phyloP scores from a whole-genome alignment of 2,888 invertebrate species.

The Nomada fabriciana region DNA sequence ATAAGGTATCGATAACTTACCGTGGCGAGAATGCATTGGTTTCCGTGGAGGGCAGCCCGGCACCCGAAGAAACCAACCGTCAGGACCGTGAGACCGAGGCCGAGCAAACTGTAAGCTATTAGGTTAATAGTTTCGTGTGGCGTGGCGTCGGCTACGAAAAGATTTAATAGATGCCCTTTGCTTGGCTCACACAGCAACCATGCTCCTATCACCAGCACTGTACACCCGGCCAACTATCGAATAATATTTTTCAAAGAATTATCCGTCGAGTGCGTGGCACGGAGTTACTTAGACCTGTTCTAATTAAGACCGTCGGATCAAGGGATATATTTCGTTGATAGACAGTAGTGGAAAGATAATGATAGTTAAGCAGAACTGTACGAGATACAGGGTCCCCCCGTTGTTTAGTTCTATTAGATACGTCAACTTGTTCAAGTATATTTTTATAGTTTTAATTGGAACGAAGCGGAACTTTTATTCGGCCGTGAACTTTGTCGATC shows the following conservation, averaged over 20 bases:
- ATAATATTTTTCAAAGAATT: conserved; percentile 27
- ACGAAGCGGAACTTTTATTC: not conserved
- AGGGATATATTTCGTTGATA: too few relatives aligned
- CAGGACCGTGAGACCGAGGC: conserved; percentile 85
- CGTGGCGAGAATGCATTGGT: conserved; percentile 80
- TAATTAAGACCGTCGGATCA: too few relatives aligned
- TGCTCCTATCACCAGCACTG: conserved; percentile 85
- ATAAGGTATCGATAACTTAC: conserved; percentile 44
- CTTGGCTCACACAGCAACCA: conserved; percentile 86
- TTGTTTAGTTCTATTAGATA: too few relatives aligned
- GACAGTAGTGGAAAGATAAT: too few relatives aligned
- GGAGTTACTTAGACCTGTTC: too few relatives aligned
- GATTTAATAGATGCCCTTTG: conserved; percentile 85
- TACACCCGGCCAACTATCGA: conserved; percentile 85
- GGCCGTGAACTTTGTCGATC: not conserved
- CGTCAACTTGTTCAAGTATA: not conserved
- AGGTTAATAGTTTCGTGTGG: conserved; percentile 84
- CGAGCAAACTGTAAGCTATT: conserved; percentile 85
- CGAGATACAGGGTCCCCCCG: too few relatives aligned
- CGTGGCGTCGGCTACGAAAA: conserved; percentile 83
- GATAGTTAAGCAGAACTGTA: too few relatives aligned
- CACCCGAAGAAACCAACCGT: conserved; percentile 87
- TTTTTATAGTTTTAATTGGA: not conserved
- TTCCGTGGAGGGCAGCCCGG: conserved; percentile 86
- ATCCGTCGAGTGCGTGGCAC: not conserved